These are phyloP conservation scores for Crematogaster levior DNA, from an alignment of 2,888 invertebrate genomes.

Conservation along the genomic window DNA sequence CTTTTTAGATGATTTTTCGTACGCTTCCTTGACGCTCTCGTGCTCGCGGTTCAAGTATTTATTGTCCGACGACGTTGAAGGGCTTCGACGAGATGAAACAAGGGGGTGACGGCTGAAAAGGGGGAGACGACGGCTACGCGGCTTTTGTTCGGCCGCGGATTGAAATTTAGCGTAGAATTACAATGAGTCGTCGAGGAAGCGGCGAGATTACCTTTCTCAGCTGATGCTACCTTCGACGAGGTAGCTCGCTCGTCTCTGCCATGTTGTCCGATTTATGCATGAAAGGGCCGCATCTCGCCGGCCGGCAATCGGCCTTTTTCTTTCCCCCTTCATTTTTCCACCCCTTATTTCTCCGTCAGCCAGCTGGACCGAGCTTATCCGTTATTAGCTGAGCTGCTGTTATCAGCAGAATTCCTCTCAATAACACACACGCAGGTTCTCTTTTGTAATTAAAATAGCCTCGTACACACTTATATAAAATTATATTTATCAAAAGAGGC, in stretches of 20 bases:
- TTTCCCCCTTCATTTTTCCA: slow-evolving; percentile 32
- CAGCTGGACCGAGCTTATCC: slow-evolving; percentile 18
- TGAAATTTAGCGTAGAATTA: slow-evolving; percentile 84
- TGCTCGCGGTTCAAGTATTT: slow-evolving; percentile 51
- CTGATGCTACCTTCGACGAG: slow-evolving; percentile 70
- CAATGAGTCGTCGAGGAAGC: slow-evolving; percentile 77
- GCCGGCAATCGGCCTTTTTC: slow-evolving; percentile 60
- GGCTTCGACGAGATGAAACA: slow-evolving; percentile 54
- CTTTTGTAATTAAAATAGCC: slow-evolving; percentile 31
- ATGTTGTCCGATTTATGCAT: slow-evolving; percentile 66
- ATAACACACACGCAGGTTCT: slow-evolving; percentile 37
- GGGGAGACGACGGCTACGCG: slow-evolving; percentile 45
- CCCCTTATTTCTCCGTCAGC: slow-evolving; percentile 45
- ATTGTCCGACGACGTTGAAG: slow-evolving; percentile 53
- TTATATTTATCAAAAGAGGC: slow-evolving; percentile 17
- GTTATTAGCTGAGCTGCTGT: slow-evolving; percentile 23
- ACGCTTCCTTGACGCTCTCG: slow-evolving; percentile 48
- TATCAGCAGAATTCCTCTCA: slow-evolving; percentile 31
- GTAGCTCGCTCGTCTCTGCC: slow-evolving; percentile 60
- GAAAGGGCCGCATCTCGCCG: slow-evolving; percentile 64
- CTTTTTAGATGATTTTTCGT: slow-evolving; percentile 47
- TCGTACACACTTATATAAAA: slow-evolving; percentile 18
- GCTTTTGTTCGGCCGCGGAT: slow-evolving; percentile 80
- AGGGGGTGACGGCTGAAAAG: slow-evolving; percentile 48
- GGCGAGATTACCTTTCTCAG: slow-evolving; percentile 79